Conservation (phyloP, 2,888 invertebrate species). For the Calameuta filiformis region DNA sequence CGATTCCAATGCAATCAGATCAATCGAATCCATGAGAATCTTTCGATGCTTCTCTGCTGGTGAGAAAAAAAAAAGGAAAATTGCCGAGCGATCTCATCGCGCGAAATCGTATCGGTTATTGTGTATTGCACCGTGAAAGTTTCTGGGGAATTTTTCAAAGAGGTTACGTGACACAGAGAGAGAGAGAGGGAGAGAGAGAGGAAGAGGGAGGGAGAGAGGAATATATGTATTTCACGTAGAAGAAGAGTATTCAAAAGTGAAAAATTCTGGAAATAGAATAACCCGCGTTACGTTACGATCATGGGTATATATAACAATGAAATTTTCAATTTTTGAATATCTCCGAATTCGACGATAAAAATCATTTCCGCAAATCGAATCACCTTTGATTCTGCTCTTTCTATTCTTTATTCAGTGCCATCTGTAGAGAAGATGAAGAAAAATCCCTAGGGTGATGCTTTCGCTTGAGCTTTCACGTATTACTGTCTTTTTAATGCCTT, state of each 20-base stretch:
- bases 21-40: background rate
- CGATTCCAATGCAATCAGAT: background rate
- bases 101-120: background rate
- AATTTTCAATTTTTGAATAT: background rate
- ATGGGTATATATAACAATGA: background rate
- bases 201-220: no score
- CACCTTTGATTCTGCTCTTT: background rate
- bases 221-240: background rate
- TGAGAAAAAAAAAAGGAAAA: background rate
- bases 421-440: background rate
- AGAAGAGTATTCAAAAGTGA: background rate
- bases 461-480: background rate
- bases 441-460: background rate
- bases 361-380: background rate
- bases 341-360: background rate
- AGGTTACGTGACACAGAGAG: background rate
- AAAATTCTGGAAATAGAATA: background rate
- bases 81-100: background rate
- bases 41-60: background rate
- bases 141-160: background rate
- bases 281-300: background rate
- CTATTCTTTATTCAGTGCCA: background rate
- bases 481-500: background rate
- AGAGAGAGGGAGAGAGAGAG: background rate
- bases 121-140: background rate